Conservation (phyloP, 2,113 vertebrate species). For the Orthochromis indermauri region DNA sequence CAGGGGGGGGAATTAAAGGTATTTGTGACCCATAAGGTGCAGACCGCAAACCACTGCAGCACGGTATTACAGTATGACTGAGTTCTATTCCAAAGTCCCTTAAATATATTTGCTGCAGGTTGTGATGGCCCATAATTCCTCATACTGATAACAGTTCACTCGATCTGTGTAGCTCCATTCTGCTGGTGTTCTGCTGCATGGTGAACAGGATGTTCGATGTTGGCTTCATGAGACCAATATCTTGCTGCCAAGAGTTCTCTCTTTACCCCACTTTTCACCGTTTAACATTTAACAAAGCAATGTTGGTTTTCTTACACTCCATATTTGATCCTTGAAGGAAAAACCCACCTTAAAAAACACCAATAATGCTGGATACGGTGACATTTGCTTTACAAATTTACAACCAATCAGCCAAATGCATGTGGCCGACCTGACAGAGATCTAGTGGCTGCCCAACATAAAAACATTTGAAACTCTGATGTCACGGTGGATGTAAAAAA, state of each 20-base stretch:
- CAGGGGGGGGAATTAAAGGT: conserved; percentile 71
- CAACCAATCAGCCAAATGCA: neutral
- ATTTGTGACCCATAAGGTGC: conserved; percentile 90
- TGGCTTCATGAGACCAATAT: conserved; percentile 40
- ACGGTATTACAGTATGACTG: conserved; percentile 79
- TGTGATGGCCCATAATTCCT: conserved; percentile 75
- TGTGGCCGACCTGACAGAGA: neutral
- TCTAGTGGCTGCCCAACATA: too few species aligned
- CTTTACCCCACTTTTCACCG: neutral
- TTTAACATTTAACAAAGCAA: neutral
- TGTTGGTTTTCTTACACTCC: neutral
- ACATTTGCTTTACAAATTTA: neutral
- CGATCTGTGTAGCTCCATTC: conserved; percentile 63
- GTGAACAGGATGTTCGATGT: neutral
- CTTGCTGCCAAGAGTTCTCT: conserved; percentile 61
- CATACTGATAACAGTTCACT: conserved; percentile 62
- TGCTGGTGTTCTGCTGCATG: conserved; percentile 69
- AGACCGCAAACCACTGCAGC: conserved; percentile 84
- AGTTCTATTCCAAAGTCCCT: conserved; percentile 69
- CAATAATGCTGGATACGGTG: too few species aligned
- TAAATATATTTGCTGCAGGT: conserved; percentile 75
- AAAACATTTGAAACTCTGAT: neutral
- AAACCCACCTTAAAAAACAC: neutral
- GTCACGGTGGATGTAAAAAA: neutral
- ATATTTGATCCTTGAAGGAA: neutral